phyloP scores from a whole-genome alignment of 2,797 vertebrate species.

The Furcifer pardalis region DNA sequence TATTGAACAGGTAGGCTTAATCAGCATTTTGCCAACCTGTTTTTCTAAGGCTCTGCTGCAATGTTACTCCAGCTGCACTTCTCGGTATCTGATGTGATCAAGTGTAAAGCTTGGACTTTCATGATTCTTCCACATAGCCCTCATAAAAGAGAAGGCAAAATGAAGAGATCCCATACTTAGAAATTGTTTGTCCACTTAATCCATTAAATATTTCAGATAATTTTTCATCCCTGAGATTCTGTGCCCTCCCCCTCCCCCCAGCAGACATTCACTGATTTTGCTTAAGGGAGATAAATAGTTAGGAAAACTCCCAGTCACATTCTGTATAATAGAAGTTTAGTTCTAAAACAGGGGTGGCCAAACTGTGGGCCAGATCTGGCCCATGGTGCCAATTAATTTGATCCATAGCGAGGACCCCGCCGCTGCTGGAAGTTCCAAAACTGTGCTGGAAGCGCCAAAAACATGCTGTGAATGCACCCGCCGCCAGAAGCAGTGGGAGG shows the following conservation, averaged over 20 bases:
- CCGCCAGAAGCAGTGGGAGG: too few relatives aligned
- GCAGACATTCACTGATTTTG: not conserved
- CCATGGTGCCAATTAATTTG: too few relatives aligned
- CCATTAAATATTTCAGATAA: not conserved
- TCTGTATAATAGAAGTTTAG: not conserved
- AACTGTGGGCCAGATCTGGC: too few relatives aligned
- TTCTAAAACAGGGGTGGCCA: too few relatives aligned
- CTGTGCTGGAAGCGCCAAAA: too few relatives aligned
- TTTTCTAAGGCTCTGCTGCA: not conserved
- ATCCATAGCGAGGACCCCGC: too few relatives aligned
- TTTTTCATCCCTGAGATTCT: not conserved
- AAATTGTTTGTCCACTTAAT: not conserved
- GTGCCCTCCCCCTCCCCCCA: too few relatives aligned
- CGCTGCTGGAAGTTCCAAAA: too few relatives aligned
- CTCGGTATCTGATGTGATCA: not conserved
- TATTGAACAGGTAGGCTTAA: not conserved
- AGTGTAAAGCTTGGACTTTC: not conserved
- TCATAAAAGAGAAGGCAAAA: not conserved
- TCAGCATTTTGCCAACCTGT: not conserved
- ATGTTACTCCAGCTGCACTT: not conserved
- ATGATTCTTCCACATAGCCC: not conserved
- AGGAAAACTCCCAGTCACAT: not conserved
- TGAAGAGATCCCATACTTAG: too few relatives aligned
- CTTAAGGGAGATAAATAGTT: not conserved
- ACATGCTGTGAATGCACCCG: too few relatives aligned